phyloP scores from a whole-genome alignment of 2,113 vertebrate species.

The Channa maculata region DNA sequence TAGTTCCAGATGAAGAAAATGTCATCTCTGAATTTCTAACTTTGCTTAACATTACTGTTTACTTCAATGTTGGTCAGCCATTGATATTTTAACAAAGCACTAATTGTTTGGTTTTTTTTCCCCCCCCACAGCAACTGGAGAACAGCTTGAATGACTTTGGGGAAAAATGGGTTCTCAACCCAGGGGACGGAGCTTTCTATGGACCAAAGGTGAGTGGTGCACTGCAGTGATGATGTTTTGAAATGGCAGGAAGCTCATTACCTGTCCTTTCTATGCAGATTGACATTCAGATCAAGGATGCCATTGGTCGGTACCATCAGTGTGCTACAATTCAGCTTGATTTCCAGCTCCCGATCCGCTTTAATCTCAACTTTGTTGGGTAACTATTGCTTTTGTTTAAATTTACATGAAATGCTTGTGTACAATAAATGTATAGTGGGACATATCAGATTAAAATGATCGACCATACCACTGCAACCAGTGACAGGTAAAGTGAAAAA shows the following conservation, averaged over 20 bases:
- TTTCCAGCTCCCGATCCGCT: slow-evolving; percentile 96
- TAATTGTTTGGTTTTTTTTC: slow-evolving; percentile 40
- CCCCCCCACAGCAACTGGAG: slow-evolving; percentile 91
- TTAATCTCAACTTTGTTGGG: slow-evolving; percentile 95
- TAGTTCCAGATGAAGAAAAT: slow-evolving; percentile 57
- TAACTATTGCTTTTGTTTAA: slow-evolving; percentile 54
- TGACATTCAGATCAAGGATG: slow-evolving; percentile 98
- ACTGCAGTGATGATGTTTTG: not conserved
- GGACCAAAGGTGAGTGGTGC: slow-evolving; percentile 91
- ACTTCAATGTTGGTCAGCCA: slow-evolving; percentile 17
- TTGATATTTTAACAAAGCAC: slow-evolving; percentile 11
- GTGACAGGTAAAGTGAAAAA: too few relatives aligned
- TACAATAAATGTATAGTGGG: too few relatives aligned
- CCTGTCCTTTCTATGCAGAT: slow-evolving; percentile 82
- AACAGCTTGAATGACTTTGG: slow-evolving; percentile 96
- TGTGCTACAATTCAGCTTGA: slow-evolving; percentile 98
- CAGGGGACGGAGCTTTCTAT: slow-evolving; percentile 97
- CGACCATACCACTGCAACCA: too few relatives aligned
- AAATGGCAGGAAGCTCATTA: not conserved
- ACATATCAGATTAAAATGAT: too few relatives aligned
- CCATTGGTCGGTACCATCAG: slow-evolving; percentile 97
- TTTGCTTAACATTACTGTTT: slow-evolving; percentile 37
- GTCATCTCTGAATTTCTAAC: slow-evolving; percentile 35
- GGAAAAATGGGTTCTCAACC: slow-evolving; percentile 96
- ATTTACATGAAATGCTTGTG: too few relatives aligned